These are phyloP conservation scores for Peromyscus polionotus DNA, from an alignment of 2,113 vertebrate genomes.

Conservation along the genomic window DNA sequence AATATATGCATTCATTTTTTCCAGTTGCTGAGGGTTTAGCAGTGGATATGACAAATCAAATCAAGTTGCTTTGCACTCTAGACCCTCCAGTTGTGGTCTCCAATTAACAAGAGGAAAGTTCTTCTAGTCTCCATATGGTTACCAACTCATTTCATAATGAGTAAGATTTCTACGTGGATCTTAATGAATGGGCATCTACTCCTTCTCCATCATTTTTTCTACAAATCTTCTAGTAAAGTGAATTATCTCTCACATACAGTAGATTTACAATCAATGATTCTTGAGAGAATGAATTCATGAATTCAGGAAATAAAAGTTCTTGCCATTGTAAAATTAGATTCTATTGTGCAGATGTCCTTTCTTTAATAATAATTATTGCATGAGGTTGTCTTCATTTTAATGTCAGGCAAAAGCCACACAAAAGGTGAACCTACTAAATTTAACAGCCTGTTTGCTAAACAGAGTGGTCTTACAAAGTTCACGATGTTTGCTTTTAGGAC, in stretches of 20 bases:
- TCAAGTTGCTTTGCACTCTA: neutral
- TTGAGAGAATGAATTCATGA: neutral
- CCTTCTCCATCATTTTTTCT: neutral
- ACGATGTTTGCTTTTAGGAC: neutral
- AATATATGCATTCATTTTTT: constrained; percentile 1
- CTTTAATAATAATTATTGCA: neutral
- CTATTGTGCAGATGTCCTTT: neutral
- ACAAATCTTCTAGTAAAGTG: neutral
- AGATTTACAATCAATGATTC: neutral
- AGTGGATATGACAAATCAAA: neutral
- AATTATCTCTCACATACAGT: neutral
- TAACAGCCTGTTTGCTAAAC: neutral
- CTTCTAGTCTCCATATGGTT: neutral
- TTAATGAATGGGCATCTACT: neutral
- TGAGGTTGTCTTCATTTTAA: neutral
- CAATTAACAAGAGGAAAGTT: neutral
- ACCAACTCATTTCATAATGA: neutral
- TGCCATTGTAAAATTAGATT: neutral
- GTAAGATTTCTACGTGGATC: neutral
- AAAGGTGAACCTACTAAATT: neutral
- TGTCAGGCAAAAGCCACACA: neutral
- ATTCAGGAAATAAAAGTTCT: neutral
- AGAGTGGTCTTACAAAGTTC: neutral
- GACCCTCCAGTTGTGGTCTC: neutral
- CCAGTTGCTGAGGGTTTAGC: neutral